phyloP scores from a whole-genome alignment of 2,797 vertebrate genomes.

The Karalla daura region DNA sequence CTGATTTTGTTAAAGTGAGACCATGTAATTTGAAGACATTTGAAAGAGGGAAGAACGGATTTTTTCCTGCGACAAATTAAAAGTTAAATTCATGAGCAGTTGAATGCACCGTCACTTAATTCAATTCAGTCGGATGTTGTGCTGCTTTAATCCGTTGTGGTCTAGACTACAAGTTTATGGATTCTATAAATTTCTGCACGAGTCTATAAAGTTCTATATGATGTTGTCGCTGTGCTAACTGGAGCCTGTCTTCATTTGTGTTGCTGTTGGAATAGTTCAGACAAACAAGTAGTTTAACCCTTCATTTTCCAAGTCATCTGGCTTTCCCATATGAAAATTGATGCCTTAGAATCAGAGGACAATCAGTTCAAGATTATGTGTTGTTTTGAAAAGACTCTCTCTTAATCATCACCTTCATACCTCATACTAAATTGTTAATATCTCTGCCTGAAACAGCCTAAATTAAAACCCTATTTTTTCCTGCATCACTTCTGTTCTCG shows the following conservation, averaged over 20 bases:
- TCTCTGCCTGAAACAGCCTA: conserved; percentile 23
- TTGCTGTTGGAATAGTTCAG: neutral
- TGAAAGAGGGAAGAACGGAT: neutral
- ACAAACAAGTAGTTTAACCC: neutral
- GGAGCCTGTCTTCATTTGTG: neutral
- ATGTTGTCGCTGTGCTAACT: neutral
- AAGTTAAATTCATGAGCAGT: neutral
- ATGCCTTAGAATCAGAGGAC: neutral
- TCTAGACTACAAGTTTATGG: too few species aligned
- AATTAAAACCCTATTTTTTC: conserved; percentile 33
- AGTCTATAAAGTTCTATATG: too few species aligned
- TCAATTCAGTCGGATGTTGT: neutral
- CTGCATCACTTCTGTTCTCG: conserved; percentile 31
- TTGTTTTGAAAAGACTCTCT: conserved; percentile 4
- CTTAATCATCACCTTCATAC: conserved; percentile 22
- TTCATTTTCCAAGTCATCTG: too few species aligned
- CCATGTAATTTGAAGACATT: conserved; percentile 1
- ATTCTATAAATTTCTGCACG: too few species aligned
- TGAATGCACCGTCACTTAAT: neutral
- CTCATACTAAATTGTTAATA: conserved; percentile 24
- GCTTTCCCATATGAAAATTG: too few species aligned
- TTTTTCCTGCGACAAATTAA: neutral
- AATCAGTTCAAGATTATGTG: neutral
- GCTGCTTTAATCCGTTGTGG: neutral
- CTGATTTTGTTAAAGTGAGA: neutral